These are phyloP conservation scores for Mormyrops attenuatus DNA, from an alignment of 2,797 vertebrate genomes.

Conservation along the genomic window DNA sequence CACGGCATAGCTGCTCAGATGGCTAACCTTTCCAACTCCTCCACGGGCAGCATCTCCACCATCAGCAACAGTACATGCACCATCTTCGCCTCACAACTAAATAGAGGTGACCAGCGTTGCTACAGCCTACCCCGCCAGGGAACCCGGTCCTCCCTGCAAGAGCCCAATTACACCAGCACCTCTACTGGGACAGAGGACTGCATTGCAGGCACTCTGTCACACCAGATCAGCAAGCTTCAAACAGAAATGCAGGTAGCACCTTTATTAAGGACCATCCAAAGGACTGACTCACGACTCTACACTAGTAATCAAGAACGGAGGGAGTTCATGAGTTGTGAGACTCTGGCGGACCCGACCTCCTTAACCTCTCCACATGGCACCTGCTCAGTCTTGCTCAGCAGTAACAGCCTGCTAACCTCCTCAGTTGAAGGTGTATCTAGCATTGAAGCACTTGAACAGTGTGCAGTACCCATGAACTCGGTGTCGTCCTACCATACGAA, in stretches of 20 bases:
- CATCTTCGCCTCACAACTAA: slow-evolving; percentile 50
- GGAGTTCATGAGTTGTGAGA: slow-evolving; percentile 48
- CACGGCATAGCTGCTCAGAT: slow-evolving; percentile 80
- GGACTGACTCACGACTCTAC: slow-evolving; percentile 35
- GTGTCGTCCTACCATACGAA: slow-evolving; percentile 44
- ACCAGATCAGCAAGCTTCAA: slow-evolving; percentile 50
- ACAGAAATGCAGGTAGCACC: slow-evolving; percentile 47
- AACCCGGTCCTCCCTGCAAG: slow-evolving; percentile 50
- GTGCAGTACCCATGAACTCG: slow-evolving; percentile 41
- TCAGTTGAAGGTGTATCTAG: slow-evolving; percentile 63
- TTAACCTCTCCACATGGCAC: slow-evolving; percentile 57
- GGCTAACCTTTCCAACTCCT: slow-evolving; percentile 74
- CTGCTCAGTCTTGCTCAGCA: slow-evolving; percentile 59
- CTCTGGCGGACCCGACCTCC: slow-evolving; percentile 51
- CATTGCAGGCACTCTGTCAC: slow-evolving; percentile 43
- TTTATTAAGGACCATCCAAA: slow-evolving; percentile 38
- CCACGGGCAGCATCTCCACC: slow-evolving; percentile 66
- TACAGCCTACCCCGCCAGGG: slow-evolving; percentile 66
- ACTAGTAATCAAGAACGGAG: slow-evolving; percentile 59
- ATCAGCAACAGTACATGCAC: slow-evolving; percentile 62
- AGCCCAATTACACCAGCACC: slow-evolving; percentile 52
- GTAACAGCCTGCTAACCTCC: slow-evolving; percentile 59
- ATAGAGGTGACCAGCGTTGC: slow-evolving; percentile 56
- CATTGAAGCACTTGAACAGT: slow-evolving; percentile 48
- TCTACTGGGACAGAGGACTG: slow-evolving; percentile 54